Percentiles rank a stretch among this genome's conserved stretches.
These are phyloP conservation scores for Forbesichthys papilliferus DNA, from an alignment of 2,113 vertebrate species.

Conservation along the genomic window DNA sequence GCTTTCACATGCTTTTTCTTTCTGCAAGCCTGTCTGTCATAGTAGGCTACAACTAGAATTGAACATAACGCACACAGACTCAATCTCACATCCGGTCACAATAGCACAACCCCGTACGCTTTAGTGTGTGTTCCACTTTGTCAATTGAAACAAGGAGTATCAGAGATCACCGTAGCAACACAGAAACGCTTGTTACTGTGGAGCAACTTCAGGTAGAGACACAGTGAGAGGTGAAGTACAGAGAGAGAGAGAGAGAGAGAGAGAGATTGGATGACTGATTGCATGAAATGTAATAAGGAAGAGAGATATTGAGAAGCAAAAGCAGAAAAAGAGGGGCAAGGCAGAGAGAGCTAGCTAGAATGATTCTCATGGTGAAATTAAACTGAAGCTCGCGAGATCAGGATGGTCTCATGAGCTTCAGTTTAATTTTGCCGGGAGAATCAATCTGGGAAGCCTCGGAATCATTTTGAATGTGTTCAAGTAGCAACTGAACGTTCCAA, in stretches of 20 bases:
- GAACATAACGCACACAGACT: too few species aligned
- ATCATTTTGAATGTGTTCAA: too few species aligned
- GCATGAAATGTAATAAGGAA: neutral
- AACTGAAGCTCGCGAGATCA: too few species aligned
- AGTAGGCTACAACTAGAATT: too few species aligned
- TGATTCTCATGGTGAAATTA: too few species aligned
- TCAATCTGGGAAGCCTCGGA: too few species aligned
- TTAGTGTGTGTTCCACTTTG: neutral
- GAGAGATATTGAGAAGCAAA: neutral
- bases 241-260: neutral
- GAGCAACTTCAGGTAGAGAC: neutral
- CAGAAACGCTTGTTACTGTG: neutral
- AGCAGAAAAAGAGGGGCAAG: neutral
- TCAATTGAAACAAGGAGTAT: constrained; percentile 12
- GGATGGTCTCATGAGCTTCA: too few species aligned
- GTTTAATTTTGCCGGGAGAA: too few species aligned
- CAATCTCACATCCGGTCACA: neutral
- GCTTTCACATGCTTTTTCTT: too few species aligned
- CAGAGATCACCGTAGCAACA: constrained; percentile 1
- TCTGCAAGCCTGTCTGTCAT: too few species aligned
- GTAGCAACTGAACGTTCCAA: too few species aligned
- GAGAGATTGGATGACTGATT: neutral
- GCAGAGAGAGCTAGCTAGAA: too few species aligned
- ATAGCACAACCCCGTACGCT: neutral
- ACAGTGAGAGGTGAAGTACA: neutral